phyloP scores from a whole-genome alignment of 2,797 vertebrate genomes.

The Novumbra hubbsi region DNA sequence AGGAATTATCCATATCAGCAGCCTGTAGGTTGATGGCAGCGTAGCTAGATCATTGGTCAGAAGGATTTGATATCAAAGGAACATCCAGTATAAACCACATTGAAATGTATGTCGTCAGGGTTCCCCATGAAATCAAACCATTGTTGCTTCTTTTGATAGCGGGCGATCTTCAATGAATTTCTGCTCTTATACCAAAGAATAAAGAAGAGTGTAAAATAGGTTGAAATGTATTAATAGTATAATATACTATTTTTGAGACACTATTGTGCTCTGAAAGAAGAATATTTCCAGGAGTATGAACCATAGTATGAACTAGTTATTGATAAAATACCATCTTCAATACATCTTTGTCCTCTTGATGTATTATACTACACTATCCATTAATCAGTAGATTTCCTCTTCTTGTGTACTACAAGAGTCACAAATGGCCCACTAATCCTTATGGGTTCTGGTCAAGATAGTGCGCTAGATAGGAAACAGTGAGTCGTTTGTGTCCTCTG shows the following conservation, averaged over 20 bases:
- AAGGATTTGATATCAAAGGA: conserved; percentile 24
- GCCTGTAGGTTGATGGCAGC: conserved; percentile 38
- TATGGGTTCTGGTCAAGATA: not conserved
- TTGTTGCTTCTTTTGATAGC: conserved; percentile 6
- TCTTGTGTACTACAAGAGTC: not conserved
- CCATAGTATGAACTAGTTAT: too few species aligned
- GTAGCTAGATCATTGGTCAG: conserved; percentile 48
- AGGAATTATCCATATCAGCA: conserved; percentile 49
- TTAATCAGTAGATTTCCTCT: not conserved
- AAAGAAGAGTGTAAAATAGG: too few species aligned
- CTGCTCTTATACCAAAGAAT: too few species aligned
- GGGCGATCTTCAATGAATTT: conserved; percentile 21
- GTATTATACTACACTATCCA: not conserved
- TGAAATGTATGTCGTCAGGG: conserved; percentile 5
- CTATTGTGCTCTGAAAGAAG: too few species aligned
- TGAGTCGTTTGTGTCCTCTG: not conserved
- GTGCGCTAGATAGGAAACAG: not conserved
- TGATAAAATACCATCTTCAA: not conserved
- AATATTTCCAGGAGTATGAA: too few species aligned
- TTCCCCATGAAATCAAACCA: too few species aligned
- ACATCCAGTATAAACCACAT: conserved; percentile 22
- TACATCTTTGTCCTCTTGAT: not conserved
- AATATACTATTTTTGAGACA: too few species aligned
- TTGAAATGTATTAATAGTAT: too few species aligned
- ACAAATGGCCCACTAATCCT: not conserved